Evolutionary conservation across 2,888 invertebrate genomes (phyloP), one percentile per base, ranked within the genome.

Genomic region (Hyposoter didymator): DNA sequence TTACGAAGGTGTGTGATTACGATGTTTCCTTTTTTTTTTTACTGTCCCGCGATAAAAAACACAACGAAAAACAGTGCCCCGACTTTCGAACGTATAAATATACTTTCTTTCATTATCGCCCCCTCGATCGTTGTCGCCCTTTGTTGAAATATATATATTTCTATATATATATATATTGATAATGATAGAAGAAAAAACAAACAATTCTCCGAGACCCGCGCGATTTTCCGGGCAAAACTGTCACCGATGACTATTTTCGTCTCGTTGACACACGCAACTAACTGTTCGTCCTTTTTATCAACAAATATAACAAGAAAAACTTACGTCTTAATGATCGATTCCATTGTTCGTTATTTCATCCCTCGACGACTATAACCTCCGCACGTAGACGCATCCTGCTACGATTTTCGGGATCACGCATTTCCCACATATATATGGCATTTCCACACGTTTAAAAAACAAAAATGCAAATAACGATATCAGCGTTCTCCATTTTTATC

Each of bases 241-340:
- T 55, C 82, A 72, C 49, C 73, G 72, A 66, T 76, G 79, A 73
- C 80, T 64, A 72, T 79, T 80, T 80, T 72, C 80, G 72, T 64
- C 70, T 85, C 79, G 75, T 90, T 87, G 90, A 90, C 90, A 89
- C 59, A 64, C 90, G 89, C 59, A 64, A 80, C 87, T 92, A 92
- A 92, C 89, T 92, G 91, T 92, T 92, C 91, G 91, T 92, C 91
- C 92, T 92, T 92, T 92, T 92, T 92, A 92, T 80, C 73, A 49
- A 91, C 88, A 92, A 92, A 91, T 92, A 92, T 92, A 92, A 90
- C 90, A 90, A 90, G 89, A 28, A 91, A 88, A 91, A 90, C 91
- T 91, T 92, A 90, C 89, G 90, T 91, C 90, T 89, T 87, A 86
- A 84, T 62, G 52, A 66, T 69, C 81, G 52, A 49, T 49, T 52